Conservation (phyloP, 2,113 vertebrate species). For the Condylura cristata region DNA sequence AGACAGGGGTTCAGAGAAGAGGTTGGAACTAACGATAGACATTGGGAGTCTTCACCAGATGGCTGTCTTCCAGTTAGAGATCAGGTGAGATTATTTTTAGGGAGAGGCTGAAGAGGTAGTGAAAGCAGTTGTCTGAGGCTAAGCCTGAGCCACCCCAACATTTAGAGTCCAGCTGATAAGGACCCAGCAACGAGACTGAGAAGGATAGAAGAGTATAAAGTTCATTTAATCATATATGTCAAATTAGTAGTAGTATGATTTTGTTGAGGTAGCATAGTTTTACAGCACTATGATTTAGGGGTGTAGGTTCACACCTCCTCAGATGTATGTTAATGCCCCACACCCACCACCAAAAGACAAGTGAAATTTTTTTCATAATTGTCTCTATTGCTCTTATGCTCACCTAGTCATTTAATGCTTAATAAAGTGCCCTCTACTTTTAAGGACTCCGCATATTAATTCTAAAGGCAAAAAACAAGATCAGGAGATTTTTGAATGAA, state of each 20-base stretch:
- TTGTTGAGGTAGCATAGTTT: too few species aligned
- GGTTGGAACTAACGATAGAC: background rate
- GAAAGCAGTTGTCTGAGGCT: background rate
- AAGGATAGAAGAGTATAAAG: background rate
- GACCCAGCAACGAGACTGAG: background rate
- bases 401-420: background rate
- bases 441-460: background rate
- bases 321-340: too few species aligned
- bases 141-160: background rate
- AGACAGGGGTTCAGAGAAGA: background rate
- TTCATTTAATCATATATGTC: background rate
- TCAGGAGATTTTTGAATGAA: background rate
- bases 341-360: too few species aligned
- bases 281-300: too few species aligned
- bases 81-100: background rate
- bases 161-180: background rate
- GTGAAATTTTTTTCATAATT: background rate
- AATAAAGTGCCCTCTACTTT: background rate
- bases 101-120: background rate
- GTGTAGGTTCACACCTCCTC: too few species aligned
- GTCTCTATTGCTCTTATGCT: background rate
- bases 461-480: conserved; percentile 3
- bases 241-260: too few species aligned
- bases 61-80: background rate
- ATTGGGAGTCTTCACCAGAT: background rate